Evolutionary conservation across 2,797 vertebrate species (phyloP).

Genomic region (Syngnathus rostellatus): DNA sequence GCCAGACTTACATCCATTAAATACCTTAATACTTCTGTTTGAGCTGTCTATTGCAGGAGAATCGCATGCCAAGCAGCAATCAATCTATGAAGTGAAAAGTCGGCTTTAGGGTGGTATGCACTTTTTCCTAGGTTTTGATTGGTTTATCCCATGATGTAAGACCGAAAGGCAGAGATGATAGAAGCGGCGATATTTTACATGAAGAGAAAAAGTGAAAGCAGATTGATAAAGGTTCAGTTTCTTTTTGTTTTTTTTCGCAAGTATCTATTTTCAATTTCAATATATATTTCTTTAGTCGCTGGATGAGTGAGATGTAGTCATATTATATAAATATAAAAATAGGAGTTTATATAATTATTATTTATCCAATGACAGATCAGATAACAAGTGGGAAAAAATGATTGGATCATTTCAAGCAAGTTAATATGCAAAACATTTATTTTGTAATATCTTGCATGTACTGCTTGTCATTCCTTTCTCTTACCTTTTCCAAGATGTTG

Average conservation of each 20-base stretch:
- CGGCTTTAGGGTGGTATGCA: conserved; percentile 5
- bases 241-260: not conserved
- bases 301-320: not conserved
- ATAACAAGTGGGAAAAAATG: not conserved
- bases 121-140: conserved; percentile 10
- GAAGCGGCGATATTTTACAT: not conserved
- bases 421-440: not conserved
- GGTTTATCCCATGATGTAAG: not conserved
- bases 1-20: conserved; percentile 46
- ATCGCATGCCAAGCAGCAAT: conserved; percentile 24
- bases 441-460: not conserved
- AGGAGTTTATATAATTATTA: not conserved
- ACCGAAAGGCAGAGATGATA: not conserved
- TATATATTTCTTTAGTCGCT: too few relatives aligned
- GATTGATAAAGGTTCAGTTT: not conserved
- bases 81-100: conserved; percentile 21
- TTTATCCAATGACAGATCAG: not conserved
- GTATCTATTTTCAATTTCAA: not conserved
- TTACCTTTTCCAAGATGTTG: not conserved
- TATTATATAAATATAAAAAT: too few relatives aligned
- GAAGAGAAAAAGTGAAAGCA: not conserved
- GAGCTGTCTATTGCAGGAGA: conserved; percentile 33
- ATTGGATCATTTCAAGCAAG: not conserved
- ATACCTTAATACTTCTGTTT: conserved; percentile 32
- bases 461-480: not conserved